Evolutionary conservation across 1,140 invertebrate species (phyloP).

Genomic region (Centruroides vittatus): DNA sequence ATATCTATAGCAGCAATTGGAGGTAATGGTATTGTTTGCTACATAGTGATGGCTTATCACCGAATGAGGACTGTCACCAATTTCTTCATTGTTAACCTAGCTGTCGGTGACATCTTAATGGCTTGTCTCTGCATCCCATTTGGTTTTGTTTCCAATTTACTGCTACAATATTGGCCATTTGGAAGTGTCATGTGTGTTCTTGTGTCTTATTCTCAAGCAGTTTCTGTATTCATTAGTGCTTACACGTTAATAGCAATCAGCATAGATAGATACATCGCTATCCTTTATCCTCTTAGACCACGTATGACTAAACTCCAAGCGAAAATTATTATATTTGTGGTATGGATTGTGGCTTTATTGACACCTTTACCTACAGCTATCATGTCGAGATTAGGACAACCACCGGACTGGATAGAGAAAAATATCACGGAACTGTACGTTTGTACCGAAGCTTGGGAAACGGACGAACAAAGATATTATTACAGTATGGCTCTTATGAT

Average conservation of each 20-base stretch:
- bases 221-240: conserved; percentile 65
- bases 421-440: conserved; percentile 4
- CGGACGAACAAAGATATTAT: conserved; percentile 25
- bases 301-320: conserved; percentile 55
- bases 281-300: conserved; percentile 68
- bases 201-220: conserved; percentile 60
- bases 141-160: conserved; percentile 55
- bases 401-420: conserved; percentile 3
- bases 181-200: conserved; percentile 54
- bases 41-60: conserved; percentile 70
- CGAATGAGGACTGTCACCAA: conserved; percentile 52
- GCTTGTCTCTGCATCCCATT: conserved; percentile 71
- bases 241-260: conserved; percentile 74
- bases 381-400: conserved; percentile 33
- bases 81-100: conserved; percentile 71
- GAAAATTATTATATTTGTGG: conserved; percentile 50
- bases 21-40: conserved; percentile 71
- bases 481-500: conserved; percentile 63
- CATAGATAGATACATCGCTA: conserved; percentile 69
- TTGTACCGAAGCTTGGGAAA: conserved; percentile 16
- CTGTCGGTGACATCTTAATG: conserved; percentile 69
- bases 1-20: conserved; percentile 60
- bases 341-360: conserved; percentile 60
- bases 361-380: conserved; percentile 67
- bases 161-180: conserved; percentile 70